phyloP scores from a whole-genome alignment of 2,113 vertebrate genomes.

The Orthonyx spaldingii region DNA sequence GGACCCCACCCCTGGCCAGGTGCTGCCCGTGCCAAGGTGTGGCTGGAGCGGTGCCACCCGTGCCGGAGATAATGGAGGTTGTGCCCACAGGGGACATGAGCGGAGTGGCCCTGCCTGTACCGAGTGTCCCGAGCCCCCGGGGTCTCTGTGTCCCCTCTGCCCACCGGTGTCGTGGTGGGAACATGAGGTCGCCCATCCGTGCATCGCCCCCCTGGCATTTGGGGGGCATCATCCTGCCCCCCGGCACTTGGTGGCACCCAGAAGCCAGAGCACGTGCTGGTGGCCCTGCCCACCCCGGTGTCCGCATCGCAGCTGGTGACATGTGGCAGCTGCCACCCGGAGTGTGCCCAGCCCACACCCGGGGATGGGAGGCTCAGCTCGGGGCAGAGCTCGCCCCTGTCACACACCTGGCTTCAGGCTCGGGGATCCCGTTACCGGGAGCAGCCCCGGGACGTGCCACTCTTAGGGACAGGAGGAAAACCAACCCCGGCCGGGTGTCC shows the following conservation, averaged over 20 bases:
- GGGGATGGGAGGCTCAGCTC: background rate
- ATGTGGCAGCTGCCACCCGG: background rate
- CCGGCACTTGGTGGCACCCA: background rate
- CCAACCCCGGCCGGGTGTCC: fast-evolving
- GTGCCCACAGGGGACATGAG: fast-evolving
- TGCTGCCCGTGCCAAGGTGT: background rate
- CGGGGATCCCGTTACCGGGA: background rate
- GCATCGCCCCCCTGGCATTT: fast-evolving
- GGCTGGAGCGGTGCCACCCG: fast-evolving
- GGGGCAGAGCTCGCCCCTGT: fast-evolving
- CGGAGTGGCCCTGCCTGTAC: fast-evolving
- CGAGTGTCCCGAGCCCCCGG: fast-evolving
- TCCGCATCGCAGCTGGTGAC: background rate
- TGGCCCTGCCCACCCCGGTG: background rate
- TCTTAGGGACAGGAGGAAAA: background rate
- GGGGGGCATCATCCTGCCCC: too few species aligned
- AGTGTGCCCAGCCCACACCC: background rate
- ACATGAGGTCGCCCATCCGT: fast-evolving
- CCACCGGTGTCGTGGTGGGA: fast-evolving
- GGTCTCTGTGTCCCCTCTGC: background rate
- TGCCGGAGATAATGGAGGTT: background rate
- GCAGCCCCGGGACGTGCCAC: background rate
- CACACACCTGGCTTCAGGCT: background rate
- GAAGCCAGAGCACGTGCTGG: background rate
- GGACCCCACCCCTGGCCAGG: background rate